Evolutionary conservation across 2,797 vertebrate genomes (phyloP).

Genomic region (Knipowitschia caucasica): DNA sequence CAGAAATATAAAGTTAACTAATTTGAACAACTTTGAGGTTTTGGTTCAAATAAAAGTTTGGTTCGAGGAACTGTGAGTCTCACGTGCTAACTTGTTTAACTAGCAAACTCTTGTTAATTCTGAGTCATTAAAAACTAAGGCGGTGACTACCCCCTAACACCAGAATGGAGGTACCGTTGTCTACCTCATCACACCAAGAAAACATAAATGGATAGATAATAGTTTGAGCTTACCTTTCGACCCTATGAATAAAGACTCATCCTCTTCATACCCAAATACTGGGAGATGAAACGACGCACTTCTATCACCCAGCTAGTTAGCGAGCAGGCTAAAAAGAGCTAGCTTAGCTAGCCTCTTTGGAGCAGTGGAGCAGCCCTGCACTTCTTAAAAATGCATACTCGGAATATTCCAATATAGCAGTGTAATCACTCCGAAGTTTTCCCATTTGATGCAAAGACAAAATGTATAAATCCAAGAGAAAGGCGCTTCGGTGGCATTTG

Average conservation of each 20-base stretch:
- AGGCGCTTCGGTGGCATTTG: slow-evolving; percentile 56
- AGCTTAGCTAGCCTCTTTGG: slow-evolving; percentile 72
- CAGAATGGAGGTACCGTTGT: slow-evolving; percentile 53
- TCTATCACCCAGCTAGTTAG: slow-evolving; percentile 70
- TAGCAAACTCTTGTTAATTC: slow-evolving; percentile 59
- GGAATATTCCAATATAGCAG: slow-evolving; percentile 62
- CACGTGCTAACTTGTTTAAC: slow-evolving; percentile 25
- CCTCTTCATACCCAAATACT: slow-evolving; percentile 82
- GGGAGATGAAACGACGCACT: slow-evolving; percentile 73
- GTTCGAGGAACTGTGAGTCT: slow-evolving; percentile 13
- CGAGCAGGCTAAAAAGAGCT: slow-evolving; percentile 66
- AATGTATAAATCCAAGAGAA: slow-evolving; percentile 63
- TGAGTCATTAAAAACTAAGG: slow-evolving; percentile 69
- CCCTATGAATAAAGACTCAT: slow-evolving; percentile 78
- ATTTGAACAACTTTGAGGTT: background rate
- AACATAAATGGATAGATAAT: slow-evolving; percentile 14
- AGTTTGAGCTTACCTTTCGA: slow-evolving; percentile 73
- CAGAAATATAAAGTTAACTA: too few relatives aligned
- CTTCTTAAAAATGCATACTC: slow-evolving; percentile 69
- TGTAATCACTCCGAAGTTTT: slow-evolving; percentile 71
- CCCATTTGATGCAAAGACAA: slow-evolving; percentile 69
- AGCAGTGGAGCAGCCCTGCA: slow-evolving; percentile 70
- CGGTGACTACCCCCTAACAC: slow-evolving; percentile 64
- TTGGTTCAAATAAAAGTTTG: background rate
- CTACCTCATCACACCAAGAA: slow-evolving; percentile 23